Evolutionary conservation across 2,113 vertebrate genomes (phyloP), one percentile per base, ranked within the genome.

Genomic region (Orthochromis malagaraziensis): DNA sequence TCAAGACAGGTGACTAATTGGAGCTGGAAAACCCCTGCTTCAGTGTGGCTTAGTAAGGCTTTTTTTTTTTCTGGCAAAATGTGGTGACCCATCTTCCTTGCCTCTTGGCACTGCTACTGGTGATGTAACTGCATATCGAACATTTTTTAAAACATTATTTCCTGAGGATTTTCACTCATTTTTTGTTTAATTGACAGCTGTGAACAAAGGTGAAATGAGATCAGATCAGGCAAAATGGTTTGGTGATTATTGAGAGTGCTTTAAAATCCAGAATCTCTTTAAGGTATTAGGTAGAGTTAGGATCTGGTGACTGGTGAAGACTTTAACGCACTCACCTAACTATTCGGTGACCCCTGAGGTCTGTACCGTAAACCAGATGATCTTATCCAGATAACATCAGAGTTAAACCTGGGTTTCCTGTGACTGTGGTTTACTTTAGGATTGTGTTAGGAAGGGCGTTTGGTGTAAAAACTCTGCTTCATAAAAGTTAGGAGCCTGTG

Each of bases 401-500:
- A 40, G 63, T 40, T 21, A 70, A 40, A 14, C 19, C 12, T 40
- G 3, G n/a, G 3, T 42, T 70, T 70, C 35, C 63, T 42, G 11
- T 68, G 33, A 42, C 9, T 35, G 5, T 42, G 12, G n/a, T 42
- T 70, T 40, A 1, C 35, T 68, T 68, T 6, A 40, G 65, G 38
- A 24, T 42, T 70, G n/a, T 40, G 12, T 2, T 24, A 42, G n/a
- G 65, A 9, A 40, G 35, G 63, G 11, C 5, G 7, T 68, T 21
- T 0, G 35, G 7, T 40, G n/a, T 40, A 24, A 24, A 70, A 70
- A 0, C 63, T 68, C 7, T 0, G 33, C 63, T 38, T 40, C 11
- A 21, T 68, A 68, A 40, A 40, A 4, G 0, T 68, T 38, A 12
- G 63, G 35, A 21, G 35, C 35, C 35, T 9, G 63, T 40, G 63